phyloP scores from a whole-genome alignment of 2,113 vertebrate genomes.

The Cathartes aura region DNA sequence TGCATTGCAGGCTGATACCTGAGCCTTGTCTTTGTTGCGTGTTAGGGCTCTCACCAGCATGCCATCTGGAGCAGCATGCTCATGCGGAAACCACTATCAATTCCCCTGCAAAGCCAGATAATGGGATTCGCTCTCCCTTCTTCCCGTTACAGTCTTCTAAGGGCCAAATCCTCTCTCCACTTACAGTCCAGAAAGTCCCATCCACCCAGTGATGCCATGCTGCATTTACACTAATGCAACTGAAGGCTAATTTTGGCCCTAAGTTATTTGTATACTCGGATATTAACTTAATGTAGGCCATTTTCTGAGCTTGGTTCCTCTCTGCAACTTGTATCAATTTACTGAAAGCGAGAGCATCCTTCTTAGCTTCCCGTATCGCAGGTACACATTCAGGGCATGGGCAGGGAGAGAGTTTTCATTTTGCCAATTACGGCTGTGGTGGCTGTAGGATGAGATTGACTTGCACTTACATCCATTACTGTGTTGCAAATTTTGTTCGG shows the following conservation, averaged over 20 bases:
- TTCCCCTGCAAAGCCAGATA: not conserved
- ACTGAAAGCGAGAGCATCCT: not conserved
- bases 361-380: not conserved
- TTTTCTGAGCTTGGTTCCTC: constrained; percentile 34
- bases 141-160: not conserved
- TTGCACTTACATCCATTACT: constrained; percentile 40
- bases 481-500: not conserved
- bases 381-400: not conserved
- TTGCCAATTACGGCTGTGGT: not conserved
- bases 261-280: not conserved
- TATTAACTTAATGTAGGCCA: constrained; percentile 55
- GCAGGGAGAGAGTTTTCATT: not conserved
- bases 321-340: not conserved
- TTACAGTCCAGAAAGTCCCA: not conserved
- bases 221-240: constrained; percentile 39
- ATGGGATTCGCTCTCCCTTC: not conserved
- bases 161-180: not conserved
- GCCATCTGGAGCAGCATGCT: not conserved
- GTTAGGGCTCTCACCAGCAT: not conserved
- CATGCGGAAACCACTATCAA: not conserved
- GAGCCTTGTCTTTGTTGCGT: not conserved
- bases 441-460: constrained; percentile 5
- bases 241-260: constrained; percentile 18
- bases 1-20: not conserved
- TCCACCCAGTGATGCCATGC: not conserved